Base-by-base conservation (phyloP, 2,888 invertebrate species). In the Heteromurus nitidus region DNA sequence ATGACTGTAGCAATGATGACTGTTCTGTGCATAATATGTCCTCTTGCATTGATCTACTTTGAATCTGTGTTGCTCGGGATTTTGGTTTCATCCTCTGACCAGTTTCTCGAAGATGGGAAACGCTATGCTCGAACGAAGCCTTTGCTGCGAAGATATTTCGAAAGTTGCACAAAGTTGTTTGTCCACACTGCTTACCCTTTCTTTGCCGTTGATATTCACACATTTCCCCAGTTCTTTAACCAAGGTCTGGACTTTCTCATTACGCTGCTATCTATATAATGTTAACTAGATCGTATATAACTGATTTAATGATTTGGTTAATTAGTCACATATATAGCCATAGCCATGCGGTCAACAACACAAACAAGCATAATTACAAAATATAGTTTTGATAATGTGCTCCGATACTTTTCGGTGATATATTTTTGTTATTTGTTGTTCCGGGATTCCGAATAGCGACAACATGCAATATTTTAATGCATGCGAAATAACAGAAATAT, bases 191-290 rank as follows among this genome's bases (percentile, higher is more conserved):
- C 72, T 0, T 18, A 72, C 18, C 72, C 72, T 9, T 72, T 60
- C 60, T 72, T 60, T 24, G 7, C 16, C 16, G 60, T 72, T 1
- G 72, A 72, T 44, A 60, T 20, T 11, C 20, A 60, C 2, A 72
- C 72, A 20, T 72, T 60, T 47, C 72, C 72, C 1, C 72, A 72
- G 20, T 72, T 72, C 60, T 42, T 72, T 28, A 36, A 18, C 16
- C 30, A 50, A 24, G 50, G 18, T 13, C 9, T 64, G 7, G 50
- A 73, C 28, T 64, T 44, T 30, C 20, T 73, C 5, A 36, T 36
- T 13, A 36, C 36, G 5, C 13, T 36, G 36, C 36, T 36, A n/a
- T n/a, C n/a, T n/a, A n/a, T n/a, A n/a, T n/a, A n/a, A n/a, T n/a
- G n/a, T n/a, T n/a, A n/a, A n/a, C n/a, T n/a, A n/a, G n/a, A n/a